phyloP scores from a whole-genome alignment of 2,113 vertebrate genomes.

The Hippocampus guttulatus region DNA sequence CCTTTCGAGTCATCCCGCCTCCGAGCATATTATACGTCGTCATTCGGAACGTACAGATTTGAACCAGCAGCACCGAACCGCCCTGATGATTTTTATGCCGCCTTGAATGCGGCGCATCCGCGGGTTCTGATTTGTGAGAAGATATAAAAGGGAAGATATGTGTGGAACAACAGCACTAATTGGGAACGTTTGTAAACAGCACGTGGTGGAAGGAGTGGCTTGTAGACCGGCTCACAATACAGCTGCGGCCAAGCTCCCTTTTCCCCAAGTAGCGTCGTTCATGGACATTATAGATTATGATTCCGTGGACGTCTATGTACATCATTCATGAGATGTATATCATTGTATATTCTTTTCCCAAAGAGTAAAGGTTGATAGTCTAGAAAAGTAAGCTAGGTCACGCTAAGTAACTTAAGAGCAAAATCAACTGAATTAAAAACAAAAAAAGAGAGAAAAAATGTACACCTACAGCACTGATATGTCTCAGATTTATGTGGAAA shows the following conservation, averaged over 20 bases:
- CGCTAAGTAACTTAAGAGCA: slow-evolving; percentile 42
- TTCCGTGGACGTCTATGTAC: slow-evolving; percentile 52
- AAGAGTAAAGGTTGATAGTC: slow-evolving; percentile 65
- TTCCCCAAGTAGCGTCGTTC: slow-evolving; percentile 50
- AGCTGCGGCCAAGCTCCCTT: slow-evolving; percentile 30
- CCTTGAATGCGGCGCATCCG: slow-evolving; percentile 50
- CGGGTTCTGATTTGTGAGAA: slow-evolving; percentile 64
- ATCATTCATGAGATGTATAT: slow-evolving; percentile 58
- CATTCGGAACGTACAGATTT: slow-evolving; percentile 67
- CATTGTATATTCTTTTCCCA: slow-evolving; percentile 54
- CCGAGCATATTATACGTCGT: slow-evolving; percentile 1
- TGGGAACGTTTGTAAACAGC: slow-evolving; percentile 92
- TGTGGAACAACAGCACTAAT: slow-evolving; percentile 83
- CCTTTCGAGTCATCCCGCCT: slow-evolving; percentile 8
- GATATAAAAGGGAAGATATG: slow-evolving; percentile 82
- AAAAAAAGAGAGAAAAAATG: slow-evolving; percentile 21
- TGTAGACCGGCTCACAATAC: slow-evolving; percentile 10
- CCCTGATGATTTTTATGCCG: slow-evolving; percentile 42
- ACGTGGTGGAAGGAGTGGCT: slow-evolving; percentile 67
- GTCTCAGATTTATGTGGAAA: slow-evolving; percentile 72
- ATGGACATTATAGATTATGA: slow-evolving; percentile 41
- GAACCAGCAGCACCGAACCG: slow-evolving; percentile 3
- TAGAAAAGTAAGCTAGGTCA: slow-evolving; percentile 61
- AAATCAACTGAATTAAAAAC: slow-evolving; percentile 1
- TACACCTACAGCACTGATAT: slow-evolving; percentile 47